These are phyloP conservation scores for Bettongia penicillata DNA, from an alignment of 2,113 vertebrate species.

Conservation along the genomic window DNA sequence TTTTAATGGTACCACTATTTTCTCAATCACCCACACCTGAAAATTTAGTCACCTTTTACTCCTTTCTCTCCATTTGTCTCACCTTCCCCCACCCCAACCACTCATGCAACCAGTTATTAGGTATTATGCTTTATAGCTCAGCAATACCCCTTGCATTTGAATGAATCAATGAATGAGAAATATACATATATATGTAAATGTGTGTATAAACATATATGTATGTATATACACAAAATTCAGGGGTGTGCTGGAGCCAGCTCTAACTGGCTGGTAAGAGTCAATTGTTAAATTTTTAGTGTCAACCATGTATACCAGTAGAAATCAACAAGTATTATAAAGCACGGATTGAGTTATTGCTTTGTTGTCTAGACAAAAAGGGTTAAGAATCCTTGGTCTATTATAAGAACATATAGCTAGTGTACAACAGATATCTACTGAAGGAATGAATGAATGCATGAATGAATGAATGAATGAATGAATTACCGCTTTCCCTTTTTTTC, in stretches of 20 bases:
- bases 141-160: background rate
- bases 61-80: background rate
- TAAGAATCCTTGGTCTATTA: background rate
- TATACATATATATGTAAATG: too few relatives aligned
- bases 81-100: background rate
- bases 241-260: background rate
- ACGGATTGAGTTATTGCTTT: background rate
- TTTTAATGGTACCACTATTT: background rate
- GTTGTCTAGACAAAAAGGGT: background rate
- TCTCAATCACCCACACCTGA: background rate
- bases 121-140: background rate
- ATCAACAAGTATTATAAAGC: background rate
- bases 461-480: conserved; percentile 62
- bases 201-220: too few relatives aligned
- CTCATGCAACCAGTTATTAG: background rate
- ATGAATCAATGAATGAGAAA: background rate
- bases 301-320: background rate
- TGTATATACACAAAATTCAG: background rate
- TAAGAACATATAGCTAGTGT: background rate
- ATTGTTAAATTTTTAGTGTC: background rate
- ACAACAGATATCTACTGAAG: background rate
- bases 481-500: conserved; percentile 54
- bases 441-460: conserved; percentile 28
- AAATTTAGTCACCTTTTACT: background rate
- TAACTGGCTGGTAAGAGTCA: background rate